phyloP scores from a whole-genome alignment of 2,113 vertebrate species.

The Lamprologus speciosus region DNA sequence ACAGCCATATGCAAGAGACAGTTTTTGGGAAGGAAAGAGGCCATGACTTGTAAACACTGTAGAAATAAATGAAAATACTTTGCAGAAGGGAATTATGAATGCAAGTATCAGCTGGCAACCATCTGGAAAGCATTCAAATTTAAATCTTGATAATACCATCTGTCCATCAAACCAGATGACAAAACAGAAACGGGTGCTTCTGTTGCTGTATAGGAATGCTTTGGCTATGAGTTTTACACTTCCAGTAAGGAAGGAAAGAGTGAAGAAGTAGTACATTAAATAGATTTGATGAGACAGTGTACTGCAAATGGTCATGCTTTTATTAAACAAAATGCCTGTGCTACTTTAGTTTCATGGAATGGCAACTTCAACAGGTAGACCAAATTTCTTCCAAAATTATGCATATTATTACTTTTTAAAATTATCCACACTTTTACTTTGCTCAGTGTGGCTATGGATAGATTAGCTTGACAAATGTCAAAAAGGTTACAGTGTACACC shows the following conservation, averaged over 20 bases:
- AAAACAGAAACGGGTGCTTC: neutral
- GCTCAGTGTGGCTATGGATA: neutral
- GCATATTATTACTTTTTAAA: neutral
- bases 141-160: slow-evolving; percentile 3
- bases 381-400: neutral
- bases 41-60: neutral
- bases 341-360: neutral
- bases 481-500: neutral
- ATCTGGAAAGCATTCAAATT: slow-evolving; percentile 22
- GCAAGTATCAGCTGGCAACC: slow-evolving; percentile 14
- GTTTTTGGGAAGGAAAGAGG: slow-evolving; percentile 5
- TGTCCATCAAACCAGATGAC: slow-evolving; percentile 22
- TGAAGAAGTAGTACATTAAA: neutral
- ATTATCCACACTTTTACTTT: neutral
- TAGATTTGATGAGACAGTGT: neutral
- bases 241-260: neutral
- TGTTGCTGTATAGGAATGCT: neutral
- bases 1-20: neutral
- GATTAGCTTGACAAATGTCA: neutral
- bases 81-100: neutral
- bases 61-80: neutral
- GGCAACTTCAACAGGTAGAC: neutral
- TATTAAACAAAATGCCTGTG: neutral
- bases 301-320: neutral
- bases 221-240: neutral